Evolutionary conservation across 2,888 invertebrate genomes (phyloP).

Genomic region (Tipula vernalis): DNA sequence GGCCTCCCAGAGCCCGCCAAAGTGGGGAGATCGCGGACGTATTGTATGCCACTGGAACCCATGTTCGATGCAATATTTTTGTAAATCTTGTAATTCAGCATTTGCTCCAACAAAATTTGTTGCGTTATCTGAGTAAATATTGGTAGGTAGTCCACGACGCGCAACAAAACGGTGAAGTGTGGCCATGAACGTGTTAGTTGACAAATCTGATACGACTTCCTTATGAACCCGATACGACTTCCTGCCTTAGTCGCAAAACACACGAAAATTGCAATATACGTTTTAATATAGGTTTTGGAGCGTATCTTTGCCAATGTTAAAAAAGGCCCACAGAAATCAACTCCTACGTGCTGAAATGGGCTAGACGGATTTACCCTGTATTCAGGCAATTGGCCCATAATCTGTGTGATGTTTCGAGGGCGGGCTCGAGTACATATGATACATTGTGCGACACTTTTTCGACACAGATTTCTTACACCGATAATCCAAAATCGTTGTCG

Average conservation of each 20-base stretch:
- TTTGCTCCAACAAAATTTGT: too few relatives aligned
- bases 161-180: too few relatives aligned
- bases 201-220: too few relatives aligned
- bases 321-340: constrained; percentile 17
- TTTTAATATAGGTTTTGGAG: too few relatives aligned
- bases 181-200: too few relatives aligned
- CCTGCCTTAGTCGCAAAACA: too few relatives aligned
- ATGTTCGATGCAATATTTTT: background rate
- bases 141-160: too few relatives aligned
- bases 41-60: background rate
- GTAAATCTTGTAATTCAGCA: background rate
- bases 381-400: constrained; percentile 17
- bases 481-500: constrained; percentile 16
- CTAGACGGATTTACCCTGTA: constrained; percentile 14
- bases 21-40: background rate
- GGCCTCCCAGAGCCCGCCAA: background rate
- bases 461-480: constrained; percentile 14
- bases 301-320: too few relatives aligned
- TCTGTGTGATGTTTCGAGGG: constrained; percentile 14
- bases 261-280: too few relatives aligned
- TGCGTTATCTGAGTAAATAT: too few relatives aligned
- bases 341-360: constrained; percentile 13
- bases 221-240: too few relatives aligned
- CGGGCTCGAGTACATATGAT: constrained; percentile 16
- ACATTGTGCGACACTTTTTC: constrained; percentile 15